Percentiles rank a stretch among this genome's conserved stretches.
Evolutionary conservation across 2,113 vertebrate species (phyloP).

Genomic region (Nycticryphes semicollaris): DNA sequence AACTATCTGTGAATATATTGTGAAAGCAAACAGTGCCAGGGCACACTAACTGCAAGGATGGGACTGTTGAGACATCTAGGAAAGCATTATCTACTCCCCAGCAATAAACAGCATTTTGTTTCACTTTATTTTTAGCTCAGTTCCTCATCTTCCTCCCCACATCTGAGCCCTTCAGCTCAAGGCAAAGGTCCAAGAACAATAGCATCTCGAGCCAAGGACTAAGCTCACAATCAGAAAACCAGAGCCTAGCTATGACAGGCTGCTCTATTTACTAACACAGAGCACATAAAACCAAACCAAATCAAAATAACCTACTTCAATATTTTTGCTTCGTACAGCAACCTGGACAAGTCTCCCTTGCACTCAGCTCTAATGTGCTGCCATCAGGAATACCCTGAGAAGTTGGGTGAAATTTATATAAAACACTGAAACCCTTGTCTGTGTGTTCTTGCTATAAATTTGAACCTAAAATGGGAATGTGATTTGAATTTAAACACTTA

Average conservation of each 20-base stretch:
- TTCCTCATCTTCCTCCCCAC: conserved; percentile 25
- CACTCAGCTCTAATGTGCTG: conserved; percentile 32
- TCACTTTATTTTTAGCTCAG: conserved; percentile 58
- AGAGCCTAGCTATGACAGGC: conserved; percentile 10
- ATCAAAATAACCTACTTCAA: conserved; percentile 16
- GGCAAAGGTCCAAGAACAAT: conserved; percentile 57
- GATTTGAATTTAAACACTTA: conserved; percentile 77
- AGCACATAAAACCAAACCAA: conserved; percentile 22
- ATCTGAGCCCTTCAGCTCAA: background rate
- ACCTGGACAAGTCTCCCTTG: background rate
- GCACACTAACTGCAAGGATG: background rate
- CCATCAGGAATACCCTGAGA: conserved; percentile 60
- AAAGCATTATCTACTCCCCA: background rate
- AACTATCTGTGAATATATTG: background rate
- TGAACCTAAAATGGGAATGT: conserved; percentile 70
- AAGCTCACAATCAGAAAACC: conserved; percentile 18
- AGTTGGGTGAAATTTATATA: conserved; percentile 43
- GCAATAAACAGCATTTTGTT: conserved; percentile 39
- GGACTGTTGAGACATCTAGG: background rate
- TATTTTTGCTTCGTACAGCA: background rate
- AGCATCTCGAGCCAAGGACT: conserved; percentile 16
- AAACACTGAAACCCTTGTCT: conserved; percentile 71
- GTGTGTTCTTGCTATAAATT: conserved; percentile 62
- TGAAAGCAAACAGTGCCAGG: background rate
- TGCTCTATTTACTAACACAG: conserved; percentile 54